A percentile compares a stretch with the other conserved stretches of the same genome.
These are phyloP conservation scores for Hypsibius dujardini DNA, from an alignment of 1,140 invertebrate species.

Conservation along the genomic window DNA sequence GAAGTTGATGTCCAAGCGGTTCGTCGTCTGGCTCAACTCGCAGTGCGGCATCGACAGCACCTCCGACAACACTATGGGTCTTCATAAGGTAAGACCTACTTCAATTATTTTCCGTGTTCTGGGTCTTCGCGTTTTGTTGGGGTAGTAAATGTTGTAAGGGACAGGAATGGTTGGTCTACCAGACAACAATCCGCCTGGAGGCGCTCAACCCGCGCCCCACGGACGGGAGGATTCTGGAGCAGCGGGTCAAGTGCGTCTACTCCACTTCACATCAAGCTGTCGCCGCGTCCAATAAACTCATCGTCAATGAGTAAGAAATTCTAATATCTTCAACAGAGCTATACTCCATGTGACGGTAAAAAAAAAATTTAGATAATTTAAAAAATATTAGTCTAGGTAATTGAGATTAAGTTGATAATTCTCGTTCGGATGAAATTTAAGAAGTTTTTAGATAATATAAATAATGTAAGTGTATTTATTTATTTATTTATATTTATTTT, in stretches of 20 bases:
- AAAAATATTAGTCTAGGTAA: neutral
- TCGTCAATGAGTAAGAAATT: slow-evolving; percentile 14
- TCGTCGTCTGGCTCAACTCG: slow-evolving; percentile 5
- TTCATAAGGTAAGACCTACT: slow-evolving; percentile 2
- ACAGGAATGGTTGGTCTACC: slow-evolving; percentile 12
- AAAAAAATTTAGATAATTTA: too few relatives aligned
- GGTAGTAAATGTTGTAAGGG: too few relatives aligned
- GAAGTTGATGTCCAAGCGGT: slow-evolving; percentile 13
- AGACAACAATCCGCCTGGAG: slow-evolving; percentile 13
- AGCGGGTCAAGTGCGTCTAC: slow-evolving; percentile 16
- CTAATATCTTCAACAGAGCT: neutral
- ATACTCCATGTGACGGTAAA: neutral
- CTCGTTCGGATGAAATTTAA: neutral
- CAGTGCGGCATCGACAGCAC: slow-evolving; percentile 17
- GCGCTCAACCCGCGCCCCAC: slow-evolving; percentile 14
- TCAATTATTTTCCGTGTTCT: neutral
- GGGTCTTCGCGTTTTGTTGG: neutral
- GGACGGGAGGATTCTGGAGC: slow-evolving; percentile 8
- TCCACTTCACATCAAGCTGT: slow-evolving; percentile 13
- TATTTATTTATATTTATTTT: neutral
- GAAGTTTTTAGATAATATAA: neutral
- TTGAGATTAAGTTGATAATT: neutral
- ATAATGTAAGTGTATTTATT: neutral
- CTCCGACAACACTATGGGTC: slow-evolving; percentile 15
- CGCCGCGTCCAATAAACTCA: slow-evolving; percentile 16